Evolutionary conservation across 2,113 vertebrate genomes (phyloP).

Genomic region (Okapia johnstoni): DNA sequence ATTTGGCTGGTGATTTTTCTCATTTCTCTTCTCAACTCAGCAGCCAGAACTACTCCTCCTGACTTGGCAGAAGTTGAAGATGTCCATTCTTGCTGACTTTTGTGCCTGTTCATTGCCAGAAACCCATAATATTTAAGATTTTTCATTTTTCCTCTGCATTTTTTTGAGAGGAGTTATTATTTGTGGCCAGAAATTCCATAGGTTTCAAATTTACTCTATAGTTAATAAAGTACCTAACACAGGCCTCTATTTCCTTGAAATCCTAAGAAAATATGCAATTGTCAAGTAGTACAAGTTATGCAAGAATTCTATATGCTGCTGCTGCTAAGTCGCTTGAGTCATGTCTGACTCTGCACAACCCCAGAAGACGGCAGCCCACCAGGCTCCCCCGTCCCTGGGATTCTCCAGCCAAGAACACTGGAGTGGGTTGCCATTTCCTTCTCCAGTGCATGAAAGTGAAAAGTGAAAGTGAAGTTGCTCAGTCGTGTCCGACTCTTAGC

Average conservation of each 20-base stretch:
- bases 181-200: neutral
- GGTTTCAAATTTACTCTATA: neutral
- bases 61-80: conserved; percentile 33
- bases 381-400: too few species aligned
- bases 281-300: neutral
- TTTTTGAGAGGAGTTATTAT: neutral
- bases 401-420: too few species aligned
- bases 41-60: conserved; percentile 46
- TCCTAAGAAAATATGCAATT: conserved; percentile 7
- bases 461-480: too few species aligned
- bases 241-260: neutral
- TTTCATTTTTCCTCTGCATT: neutral
- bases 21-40: conserved; percentile 43
- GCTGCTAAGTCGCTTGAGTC: too few species aligned
- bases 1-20: conserved; percentile 52
- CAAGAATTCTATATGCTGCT: conserved; percentile 21
- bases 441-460: too few species aligned
- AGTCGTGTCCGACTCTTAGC: too few species aligned
- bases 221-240: neutral
- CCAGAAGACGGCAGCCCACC: too few species aligned
- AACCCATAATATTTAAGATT: neutral
- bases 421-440: too few species aligned
- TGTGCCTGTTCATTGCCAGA: conserved; percentile 10
- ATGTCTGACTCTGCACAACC: too few species aligned
- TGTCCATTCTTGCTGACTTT: conserved; percentile 56